Conservation (phyloP, 2,113 vertebrate genomes). For the Cinclus mexicanus region DNA sequence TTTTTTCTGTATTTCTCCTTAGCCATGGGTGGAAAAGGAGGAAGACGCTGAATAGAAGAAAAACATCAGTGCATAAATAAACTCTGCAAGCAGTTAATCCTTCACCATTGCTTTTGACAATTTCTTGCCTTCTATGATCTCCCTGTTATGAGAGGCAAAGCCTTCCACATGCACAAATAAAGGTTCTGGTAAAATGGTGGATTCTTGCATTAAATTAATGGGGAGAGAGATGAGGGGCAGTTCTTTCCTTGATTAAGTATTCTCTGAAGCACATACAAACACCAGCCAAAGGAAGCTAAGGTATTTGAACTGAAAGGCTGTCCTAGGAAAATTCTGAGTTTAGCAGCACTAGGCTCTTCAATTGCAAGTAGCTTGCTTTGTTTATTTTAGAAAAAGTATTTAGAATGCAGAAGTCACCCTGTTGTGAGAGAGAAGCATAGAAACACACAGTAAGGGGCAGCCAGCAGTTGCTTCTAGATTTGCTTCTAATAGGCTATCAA, state of each 20-base stretch:
- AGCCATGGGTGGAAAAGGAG: conserved; percentile 60
- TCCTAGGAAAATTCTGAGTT: background rate
- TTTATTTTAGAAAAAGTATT: background rate
- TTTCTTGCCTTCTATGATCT: background rate
- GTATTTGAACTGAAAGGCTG: background rate
- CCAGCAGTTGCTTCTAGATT: background rate
- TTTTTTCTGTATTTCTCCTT: background rate
- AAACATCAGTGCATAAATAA: background rate
- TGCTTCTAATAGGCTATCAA: background rate
- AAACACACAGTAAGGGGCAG: background rate
- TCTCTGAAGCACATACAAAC: background rate
- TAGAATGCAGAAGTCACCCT: background rate
- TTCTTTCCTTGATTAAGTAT: background rate
- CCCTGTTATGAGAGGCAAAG: background rate
- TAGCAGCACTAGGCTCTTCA: background rate
- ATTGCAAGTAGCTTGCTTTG: background rate
- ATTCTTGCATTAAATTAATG: background rate
- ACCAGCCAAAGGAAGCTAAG: background rate
- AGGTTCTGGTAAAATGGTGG: background rate
- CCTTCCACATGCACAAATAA: background rate
- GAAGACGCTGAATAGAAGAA: background rate
- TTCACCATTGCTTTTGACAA: background rate
- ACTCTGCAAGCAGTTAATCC: background rate
- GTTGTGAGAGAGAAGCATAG: background rate
- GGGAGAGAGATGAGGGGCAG: too few species aligned